Conservation (phyloP, 2,113 vertebrate genomes). For the Boleophthalmus pectinirostris region DNA sequence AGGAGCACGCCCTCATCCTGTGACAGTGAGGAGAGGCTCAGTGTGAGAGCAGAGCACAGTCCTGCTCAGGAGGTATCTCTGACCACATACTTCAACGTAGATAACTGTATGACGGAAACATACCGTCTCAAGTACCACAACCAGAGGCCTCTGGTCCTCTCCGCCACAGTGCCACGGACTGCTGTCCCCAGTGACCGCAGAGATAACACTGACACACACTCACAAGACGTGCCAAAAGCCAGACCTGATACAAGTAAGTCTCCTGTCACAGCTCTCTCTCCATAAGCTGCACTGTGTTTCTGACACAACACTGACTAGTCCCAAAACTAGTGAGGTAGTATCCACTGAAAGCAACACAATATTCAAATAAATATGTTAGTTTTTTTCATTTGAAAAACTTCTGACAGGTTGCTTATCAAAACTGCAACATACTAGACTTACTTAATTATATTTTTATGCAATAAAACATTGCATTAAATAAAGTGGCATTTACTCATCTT, state of each 20-base stretch:
- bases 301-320: neutral
- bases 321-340: neutral
- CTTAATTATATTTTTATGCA: neutral
- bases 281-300: neutral
- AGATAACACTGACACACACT: slow-evolving; percentile 69
- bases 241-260: slow-evolving; percentile 79
- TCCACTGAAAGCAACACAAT: neutral
- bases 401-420: neutral
- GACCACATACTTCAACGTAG: slow-evolving; percentile 96
- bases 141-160: slow-evolving; percentile 87
- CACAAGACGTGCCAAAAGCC: slow-evolving; percentile 76
- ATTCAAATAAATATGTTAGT: neutral
- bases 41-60: slow-evolving; percentile 50
- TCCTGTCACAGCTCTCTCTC: slow-evolving; percentile 13
- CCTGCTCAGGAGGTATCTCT: slow-evolving; percentile 81
- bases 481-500: neutral
- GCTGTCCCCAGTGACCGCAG: slow-evolving; percentile 59
- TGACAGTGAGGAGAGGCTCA: slow-evolving; percentile 64
- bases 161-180: slow-evolving; percentile 74
- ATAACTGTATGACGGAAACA: slow-evolving; percentile 97
- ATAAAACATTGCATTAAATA: neutral
- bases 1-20: slow-evolving; percentile 66
- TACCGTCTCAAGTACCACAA: slow-evolving; percentile 96
- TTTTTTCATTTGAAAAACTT: neutral
- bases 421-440: neutral